Evolutionary conservation across 2,888 invertebrate genomes (phyloP).

Genomic region (Tricholauxania praeusta): DNA sequence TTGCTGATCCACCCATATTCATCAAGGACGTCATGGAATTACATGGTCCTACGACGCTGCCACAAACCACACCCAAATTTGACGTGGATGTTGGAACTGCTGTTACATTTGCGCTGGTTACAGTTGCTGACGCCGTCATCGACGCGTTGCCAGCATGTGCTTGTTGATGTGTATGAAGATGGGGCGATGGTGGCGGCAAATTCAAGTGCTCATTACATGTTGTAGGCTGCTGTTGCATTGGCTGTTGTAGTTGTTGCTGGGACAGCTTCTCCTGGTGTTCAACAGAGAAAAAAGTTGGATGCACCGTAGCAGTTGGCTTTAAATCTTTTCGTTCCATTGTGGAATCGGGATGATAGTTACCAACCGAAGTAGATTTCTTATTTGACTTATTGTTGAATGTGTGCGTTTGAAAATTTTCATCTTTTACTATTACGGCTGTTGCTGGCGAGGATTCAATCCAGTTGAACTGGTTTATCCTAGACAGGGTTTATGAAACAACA

Average conservation of each 20-base stretch:
- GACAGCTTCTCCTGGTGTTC: slow-evolving; percentile 33
- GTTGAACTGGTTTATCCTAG: too few relatives aligned
- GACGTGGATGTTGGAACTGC: slow-evolving; percentile 38
- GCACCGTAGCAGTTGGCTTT: slow-evolving; percentile 44
- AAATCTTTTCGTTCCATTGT: slow-evolving; percentile 47
- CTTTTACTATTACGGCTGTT: background rate
- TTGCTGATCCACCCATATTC: slow-evolving; percentile 22
- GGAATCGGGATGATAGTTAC: slow-evolving; percentile 30
- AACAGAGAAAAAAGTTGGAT: slow-evolving; percentile 31
- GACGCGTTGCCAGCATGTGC: slow-evolving; percentile 42
- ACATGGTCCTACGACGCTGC: slow-evolving; percentile 38
- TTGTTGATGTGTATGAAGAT: slow-evolving; percentile 45
- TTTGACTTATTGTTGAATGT: slow-evolving; percentile 18
- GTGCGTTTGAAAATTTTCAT: slow-evolving; percentile 8
- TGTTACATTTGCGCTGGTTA: slow-evolving; percentile 46
- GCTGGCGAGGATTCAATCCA: too few relatives aligned
- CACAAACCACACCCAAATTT: slow-evolving; percentile 39
- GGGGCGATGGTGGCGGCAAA: slow-evolving; percentile 57
- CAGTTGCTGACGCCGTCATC: slow-evolving; percentile 35
- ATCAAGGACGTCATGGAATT: slow-evolving; percentile 46
- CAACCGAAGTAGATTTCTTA: background rate
- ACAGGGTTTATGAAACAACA: too few relatives aligned
- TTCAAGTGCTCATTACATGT: slow-evolving; percentile 46
- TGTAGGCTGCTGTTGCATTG: slow-evolving; percentile 23
- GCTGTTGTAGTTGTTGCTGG: slow-evolving; percentile 14